Conservation (phyloP, 1,140 invertebrate species). For the Eupristina koningsbergeri region DNA sequence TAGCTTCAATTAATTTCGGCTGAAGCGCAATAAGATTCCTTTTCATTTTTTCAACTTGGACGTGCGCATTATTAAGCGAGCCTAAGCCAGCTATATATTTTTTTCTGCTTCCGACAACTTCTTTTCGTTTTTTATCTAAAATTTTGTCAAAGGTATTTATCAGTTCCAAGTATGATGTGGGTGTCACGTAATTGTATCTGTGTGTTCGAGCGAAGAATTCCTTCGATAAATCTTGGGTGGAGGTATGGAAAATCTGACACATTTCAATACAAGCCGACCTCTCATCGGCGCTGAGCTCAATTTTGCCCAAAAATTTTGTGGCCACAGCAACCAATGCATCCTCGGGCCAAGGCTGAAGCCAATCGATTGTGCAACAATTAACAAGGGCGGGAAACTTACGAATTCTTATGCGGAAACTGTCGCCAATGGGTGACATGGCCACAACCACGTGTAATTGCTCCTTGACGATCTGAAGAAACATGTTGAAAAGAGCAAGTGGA, state of each 20-base stretch:
- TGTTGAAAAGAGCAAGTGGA: constrained; percentile 89
- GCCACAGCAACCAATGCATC: constrained; percentile 96
- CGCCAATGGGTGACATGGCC: constrained; percentile 94
- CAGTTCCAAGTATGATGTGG: constrained; percentile 93
- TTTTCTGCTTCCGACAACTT: constrained; percentile 78
- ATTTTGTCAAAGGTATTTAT: constrained; percentile 92
- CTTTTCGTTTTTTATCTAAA: constrained; percentile 81
- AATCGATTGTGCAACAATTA: constrained; percentile 97
- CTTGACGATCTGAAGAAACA: constrained; percentile 90
- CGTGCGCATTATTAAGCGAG: constrained; percentile 87
- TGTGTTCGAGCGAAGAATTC: constrained; percentile 80
- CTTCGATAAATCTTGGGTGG: constrained; percentile 84
- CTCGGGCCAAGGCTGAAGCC: constrained; percentile 96
- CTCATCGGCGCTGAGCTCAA: constrained; percentile 83
- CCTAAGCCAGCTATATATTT: constrained; percentile 89
- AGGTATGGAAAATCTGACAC: constrained; percentile 93
- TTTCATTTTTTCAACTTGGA: constrained; percentile 90
- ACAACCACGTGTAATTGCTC: constrained; percentile 94
- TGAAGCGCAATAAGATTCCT: constrained; percentile 87
- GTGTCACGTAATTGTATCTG: constrained; percentile 92
- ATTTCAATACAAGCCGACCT: constrained; percentile 84
- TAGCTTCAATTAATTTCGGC: constrained; percentile 90
- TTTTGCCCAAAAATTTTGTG: constrained; percentile 86
- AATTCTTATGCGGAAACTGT: constrained; percentile 86
- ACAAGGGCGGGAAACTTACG: constrained; percentile 94